phyloP scores from a whole-genome alignment of 2,797 vertebrate species.

The Pseudochromis fuscus region DNA sequence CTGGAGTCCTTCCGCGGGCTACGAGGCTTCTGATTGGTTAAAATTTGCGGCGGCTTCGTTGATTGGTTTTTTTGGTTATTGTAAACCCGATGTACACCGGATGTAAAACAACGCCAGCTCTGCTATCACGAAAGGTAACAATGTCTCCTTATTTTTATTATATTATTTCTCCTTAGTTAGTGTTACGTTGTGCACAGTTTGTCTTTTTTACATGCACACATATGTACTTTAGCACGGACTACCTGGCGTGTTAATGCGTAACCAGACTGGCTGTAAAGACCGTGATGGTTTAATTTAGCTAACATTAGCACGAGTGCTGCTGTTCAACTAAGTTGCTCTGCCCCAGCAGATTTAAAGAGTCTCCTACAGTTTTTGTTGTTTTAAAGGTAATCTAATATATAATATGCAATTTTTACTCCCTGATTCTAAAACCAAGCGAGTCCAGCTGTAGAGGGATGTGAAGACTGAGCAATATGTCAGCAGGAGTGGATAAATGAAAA shows the following conservation, averaged over 20 bases:
- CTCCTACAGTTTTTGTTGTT: background rate
- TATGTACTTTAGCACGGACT: fast-evolving
- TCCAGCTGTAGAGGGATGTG: background rate
- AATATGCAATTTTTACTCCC: background rate
- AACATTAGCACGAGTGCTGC: constrained; percentile 42
- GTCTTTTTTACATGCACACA: background rate
- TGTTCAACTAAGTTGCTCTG: background rate
- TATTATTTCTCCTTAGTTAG: background rate
- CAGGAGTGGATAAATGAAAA: background rate
- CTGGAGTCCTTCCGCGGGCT: constrained; percentile 65
- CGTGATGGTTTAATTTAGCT: constrained; percentile 1
- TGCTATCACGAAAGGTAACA: constrained; percentile 51
- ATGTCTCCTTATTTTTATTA: too few species aligned
- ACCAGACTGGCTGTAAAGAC: too few species aligned
- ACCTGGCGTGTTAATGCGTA: background rate
- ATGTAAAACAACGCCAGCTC: constrained; percentile 50
- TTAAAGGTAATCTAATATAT: fast-evolving
- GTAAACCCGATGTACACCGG: constrained; percentile 64
- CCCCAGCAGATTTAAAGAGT: background rate
- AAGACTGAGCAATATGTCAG: background rate
- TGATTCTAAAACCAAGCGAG: too few species aligned
- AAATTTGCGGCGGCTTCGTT: background rate
- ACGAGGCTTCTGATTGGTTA: constrained; percentile 68
- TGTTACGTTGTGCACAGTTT: fast-evolving
- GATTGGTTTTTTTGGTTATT: constrained; percentile 68